Conservation (phyloP, 23 tunicate genomes). For the Ciona savignyi region DNA sequence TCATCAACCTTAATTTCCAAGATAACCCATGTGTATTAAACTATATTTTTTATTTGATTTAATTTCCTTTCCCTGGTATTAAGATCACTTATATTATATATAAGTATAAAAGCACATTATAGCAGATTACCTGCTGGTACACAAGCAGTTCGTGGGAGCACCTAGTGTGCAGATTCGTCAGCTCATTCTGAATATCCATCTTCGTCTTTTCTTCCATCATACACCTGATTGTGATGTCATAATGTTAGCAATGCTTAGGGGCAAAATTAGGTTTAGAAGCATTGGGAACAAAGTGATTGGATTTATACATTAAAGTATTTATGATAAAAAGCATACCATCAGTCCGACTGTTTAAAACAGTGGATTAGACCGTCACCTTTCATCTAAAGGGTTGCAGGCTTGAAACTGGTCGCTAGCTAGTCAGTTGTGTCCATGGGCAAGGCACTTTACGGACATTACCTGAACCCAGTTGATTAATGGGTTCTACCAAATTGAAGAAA, state of each 20-base stretch:
- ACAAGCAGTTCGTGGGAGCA: conserved; percentile 44
- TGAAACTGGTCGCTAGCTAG: no score
- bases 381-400: no score
- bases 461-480: no score
- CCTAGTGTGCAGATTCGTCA: conserved; percentile 42
- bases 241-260: background rate
- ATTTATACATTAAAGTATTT: no score
- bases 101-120: background rate
- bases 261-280: no score
- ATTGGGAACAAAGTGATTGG: no score
- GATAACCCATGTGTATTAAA: background rate
- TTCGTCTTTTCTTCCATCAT: conserved; percentile 41
- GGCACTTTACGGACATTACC: no score
- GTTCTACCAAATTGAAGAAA: no score
- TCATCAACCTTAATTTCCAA: background rate
- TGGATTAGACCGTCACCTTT: no score
- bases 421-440: no score
- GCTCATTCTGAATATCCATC: conserved; percentile 43
- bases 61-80: background rate
- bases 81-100: background rate
- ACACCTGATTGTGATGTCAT: conserved; percentile 14
- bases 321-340: no score
- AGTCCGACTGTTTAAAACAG: no score
- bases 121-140: conserved; percentile 39
- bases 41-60: background rate